phyloP scores from a whole-genome alignment of 1,140 invertebrate species.

The Drosophila nannoptera region DNA sequence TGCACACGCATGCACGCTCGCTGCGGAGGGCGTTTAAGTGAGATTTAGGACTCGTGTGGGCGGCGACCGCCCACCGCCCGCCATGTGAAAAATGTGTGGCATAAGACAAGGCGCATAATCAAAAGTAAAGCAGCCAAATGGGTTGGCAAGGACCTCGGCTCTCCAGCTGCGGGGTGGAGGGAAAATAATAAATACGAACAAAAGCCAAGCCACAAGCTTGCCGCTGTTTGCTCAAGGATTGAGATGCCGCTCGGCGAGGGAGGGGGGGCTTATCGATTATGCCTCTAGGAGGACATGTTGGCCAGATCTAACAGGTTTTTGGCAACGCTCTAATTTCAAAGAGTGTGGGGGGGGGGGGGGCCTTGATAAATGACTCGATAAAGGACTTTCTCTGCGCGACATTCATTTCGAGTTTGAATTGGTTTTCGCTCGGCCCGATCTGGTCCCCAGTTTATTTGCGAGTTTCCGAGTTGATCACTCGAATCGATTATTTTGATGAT shows the following conservation, averaged over 20 bases:
- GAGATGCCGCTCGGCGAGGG: too few relatives aligned
- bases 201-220: constrained; percentile 29
- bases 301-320: too few relatives aligned
- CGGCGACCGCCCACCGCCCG: constrained; percentile 58
- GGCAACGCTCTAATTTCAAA: too few relatives aligned
- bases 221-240: too few relatives aligned
- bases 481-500: constrained; percentile 14
- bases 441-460: not conserved
- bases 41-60: constrained; percentile 3
- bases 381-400: too few relatives aligned
- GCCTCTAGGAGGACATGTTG: too few relatives aligned
- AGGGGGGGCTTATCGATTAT: too few relatives aligned
- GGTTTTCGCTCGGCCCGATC: not conserved
- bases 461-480: not conserved
- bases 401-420: too few relatives aligned
- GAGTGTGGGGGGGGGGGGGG: too few relatives aligned
- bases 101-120: constrained; percentile 76
- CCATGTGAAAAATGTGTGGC: constrained; percentile 69
- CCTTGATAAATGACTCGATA: too few relatives aligned
- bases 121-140: constrained; percentile 55
- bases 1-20: constrained; percentile 5
- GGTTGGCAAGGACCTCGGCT: not conserved
- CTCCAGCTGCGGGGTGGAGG: not conserved
- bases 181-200: constrained; percentile 37
- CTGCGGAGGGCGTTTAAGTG: constrained; percentile 3